Percentiles rank a stretch among this genome's conserved stretches.
Evolutionary conservation across 2,113 vertebrate genomes (phyloP).

Genomic region (Psammodynastes pulverulentus): DNA sequence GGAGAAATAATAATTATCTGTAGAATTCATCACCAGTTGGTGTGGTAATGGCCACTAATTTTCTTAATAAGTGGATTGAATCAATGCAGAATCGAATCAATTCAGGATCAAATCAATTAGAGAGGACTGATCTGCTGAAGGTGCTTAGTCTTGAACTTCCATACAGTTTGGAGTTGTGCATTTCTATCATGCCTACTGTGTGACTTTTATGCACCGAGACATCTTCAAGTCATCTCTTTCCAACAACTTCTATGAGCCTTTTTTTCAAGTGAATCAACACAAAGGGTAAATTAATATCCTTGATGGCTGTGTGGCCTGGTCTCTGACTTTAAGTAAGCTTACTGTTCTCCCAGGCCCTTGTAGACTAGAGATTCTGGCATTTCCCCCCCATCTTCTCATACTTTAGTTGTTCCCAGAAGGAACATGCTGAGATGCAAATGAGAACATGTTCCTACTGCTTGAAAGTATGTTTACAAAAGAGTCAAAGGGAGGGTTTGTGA

Average conservation of each 20-base stretch:
- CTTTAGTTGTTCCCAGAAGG: not conserved
- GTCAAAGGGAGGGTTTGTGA: not conserved
- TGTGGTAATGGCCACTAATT: not conserved
- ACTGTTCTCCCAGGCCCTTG: not conserved
- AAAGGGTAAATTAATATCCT: not conserved
- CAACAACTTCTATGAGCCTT: not conserved
- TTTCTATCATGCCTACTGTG: not conserved
- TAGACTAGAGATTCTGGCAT: not conserved
- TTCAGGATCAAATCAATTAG: no score
- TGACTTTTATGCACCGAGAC: not conserved
- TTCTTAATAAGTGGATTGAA: not conserved
- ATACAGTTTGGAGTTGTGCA: not conserved
- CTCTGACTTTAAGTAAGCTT: not conserved
- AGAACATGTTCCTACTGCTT: not conserved
- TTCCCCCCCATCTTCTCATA: no score
- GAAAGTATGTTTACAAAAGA: not conserved
- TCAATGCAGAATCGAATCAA: not conserved
- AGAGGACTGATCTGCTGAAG: not conserved
- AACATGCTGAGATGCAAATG: not conserved
- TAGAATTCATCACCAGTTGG: not conserved
- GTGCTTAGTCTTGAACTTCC: not conserved
- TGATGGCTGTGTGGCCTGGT: not conserved
- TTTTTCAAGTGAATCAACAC: not conserved
- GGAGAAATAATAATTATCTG: not conserved
- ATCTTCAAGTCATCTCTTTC: not conserved